Evolutionary conservation across 2,113 vertebrate species (phyloP), one percentile per base, ranked within the genome.

Genomic region (Danionella cerebrum): DNA sequence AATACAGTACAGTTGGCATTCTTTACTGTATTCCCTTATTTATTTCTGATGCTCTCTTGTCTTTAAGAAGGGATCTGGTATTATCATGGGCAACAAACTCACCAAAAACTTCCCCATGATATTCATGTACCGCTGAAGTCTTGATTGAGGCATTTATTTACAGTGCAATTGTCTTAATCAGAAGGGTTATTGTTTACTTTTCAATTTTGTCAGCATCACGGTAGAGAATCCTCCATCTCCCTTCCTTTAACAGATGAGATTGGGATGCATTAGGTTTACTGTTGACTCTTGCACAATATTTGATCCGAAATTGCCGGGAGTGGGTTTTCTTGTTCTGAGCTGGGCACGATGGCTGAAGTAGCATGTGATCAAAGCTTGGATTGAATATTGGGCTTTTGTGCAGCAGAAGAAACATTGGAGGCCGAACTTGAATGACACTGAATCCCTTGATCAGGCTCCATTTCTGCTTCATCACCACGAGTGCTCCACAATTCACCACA

Each of bases 401-500:
- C 1, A 2, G 39, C 25, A 21, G 58, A 45, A 45, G 58, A 25
- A 45, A 38, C 25, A 18, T 44, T 31, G 12, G 58, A 60, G 58
- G 39, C 29, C 1, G 24, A 1, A 24, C 2, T 11, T 45, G 39
- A 60, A 60, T 31, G 41, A 60, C 58, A 29, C 6, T 7, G 39
- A 60, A 60, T 60, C 58, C 58, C 58, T 60, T 60, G 58, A 60
- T 60, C 58, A 60, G 58, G 25, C 25, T 60, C 39, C 39, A 60
- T 45, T 45, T 60, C 39, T 44, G 58, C 25, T 41, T 60, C 58
- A 45, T 60, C 58, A 60, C 41, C 58, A 31, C 11, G 14, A 60
- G 58, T 60, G 58, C 58, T 21, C 25, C 11, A 12, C 39, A 31
- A 45, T 60, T 60, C 58, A 44, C 10, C 11, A 1, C 55, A 6